Evolutionary conservation across 2,888 invertebrate genomes (phyloP), one percentile per base, ranked within the genome.

Genomic region (Brassicogethes aeneus): DNA sequence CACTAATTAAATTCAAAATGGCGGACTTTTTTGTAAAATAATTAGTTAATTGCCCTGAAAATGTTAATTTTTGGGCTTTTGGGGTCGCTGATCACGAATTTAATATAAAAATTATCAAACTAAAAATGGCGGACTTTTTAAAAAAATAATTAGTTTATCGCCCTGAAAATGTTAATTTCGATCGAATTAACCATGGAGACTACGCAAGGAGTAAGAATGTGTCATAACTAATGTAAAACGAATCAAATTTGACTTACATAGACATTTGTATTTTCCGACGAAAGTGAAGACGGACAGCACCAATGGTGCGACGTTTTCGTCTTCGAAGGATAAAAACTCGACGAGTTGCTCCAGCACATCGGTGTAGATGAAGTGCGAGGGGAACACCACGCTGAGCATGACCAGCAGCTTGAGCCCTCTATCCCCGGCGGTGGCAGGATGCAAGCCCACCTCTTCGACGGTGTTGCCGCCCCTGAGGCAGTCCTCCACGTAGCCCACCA

Each of bases 331-430:
- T 48, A 94, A 72, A 60, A 95, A 76, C 37, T 79, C 72, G 40
- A 88, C 76, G 40, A 92, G 72, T 52, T 86, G 80, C 55, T 78
- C 76, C 50, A 93, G 71, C 39, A 93, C 85, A 57, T 90, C 85
- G 49, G 83, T 80, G 64, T 89, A 86, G 45, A 92, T 79, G 71
- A 95, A 94, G 66, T 93, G 92, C 1, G 88, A 85, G 5, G 95
- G 91, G 69, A 93, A 95, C 48, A 93, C 90, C 65, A 86, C 87
- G 2, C 94, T 89, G 38, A 96, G 71, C 76, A 88, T 87, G 66
- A 88, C 85, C 3, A 96, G 73, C 38, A 96, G 74, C 60, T 88
- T 85, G 3, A 95, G 75, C 1, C 95, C 95, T 46, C 90, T 82
- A 61, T 92, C 91, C 1, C 90, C 89, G 2, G 91, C 90, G 42